Conservation (phyloP, 2,888 invertebrate genomes). For the Dione juno region DNA sequence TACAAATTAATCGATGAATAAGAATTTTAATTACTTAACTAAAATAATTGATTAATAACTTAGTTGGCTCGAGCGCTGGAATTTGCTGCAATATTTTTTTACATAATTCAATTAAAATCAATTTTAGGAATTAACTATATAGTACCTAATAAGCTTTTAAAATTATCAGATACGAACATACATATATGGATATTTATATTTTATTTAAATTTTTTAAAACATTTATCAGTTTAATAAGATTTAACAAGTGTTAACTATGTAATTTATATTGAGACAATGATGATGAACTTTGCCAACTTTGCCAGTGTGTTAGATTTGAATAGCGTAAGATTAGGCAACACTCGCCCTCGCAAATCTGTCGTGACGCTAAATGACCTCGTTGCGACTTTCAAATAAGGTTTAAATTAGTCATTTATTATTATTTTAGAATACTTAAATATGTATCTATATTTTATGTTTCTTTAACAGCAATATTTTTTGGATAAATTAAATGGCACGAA, state of each 20-base stretch:
- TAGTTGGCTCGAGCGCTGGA: too few species aligned
- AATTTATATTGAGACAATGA: not conserved
- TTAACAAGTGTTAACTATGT: not conserved
- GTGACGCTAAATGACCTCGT: slow-evolving; percentile 57
- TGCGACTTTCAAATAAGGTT: slow-evolving; percentile 50
- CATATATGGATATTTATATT: too few species aligned
- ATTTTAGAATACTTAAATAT: not conserved
- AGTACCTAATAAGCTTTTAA: too few species aligned
- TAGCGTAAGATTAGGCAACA: slow-evolving; percentile 31
- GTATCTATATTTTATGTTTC: not conserved
- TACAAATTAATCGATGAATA: not conserved
- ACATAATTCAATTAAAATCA: too few species aligned
- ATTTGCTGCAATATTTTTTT: too few species aligned
- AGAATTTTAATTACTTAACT: too few species aligned
- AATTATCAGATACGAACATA: too few species aligned
- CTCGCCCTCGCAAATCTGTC: slow-evolving; percentile 47
- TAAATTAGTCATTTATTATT: slow-evolving; percentile 25
- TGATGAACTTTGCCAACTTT: not conserved
- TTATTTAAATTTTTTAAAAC: too few species aligned
- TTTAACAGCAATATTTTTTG: not conserved
- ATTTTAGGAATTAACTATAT: too few species aligned
- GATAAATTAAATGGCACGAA: not conserved
- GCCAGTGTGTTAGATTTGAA: slow-evolving; percentile 6
- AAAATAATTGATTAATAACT: not conserved
- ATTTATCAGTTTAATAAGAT: too few species aligned